Evolutionary conservation across 2,113 vertebrate species (phyloP), one percentile per base, ranked within the genome.

Genomic region (Hyaena hyaena): DNA sequence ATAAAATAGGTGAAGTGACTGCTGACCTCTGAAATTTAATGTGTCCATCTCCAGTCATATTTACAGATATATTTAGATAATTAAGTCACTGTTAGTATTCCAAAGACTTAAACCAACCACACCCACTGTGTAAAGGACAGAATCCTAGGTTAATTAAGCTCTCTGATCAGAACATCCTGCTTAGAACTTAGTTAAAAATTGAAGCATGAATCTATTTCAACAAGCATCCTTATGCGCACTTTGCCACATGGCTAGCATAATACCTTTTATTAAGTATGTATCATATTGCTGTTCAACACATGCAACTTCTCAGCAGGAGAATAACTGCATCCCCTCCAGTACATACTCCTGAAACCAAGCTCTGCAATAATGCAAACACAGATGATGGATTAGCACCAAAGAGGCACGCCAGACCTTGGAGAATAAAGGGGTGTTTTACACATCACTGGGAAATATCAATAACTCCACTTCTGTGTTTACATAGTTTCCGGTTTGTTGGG

Each of bases 131-230:
- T 63, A 89, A 83, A 97, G 82, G 91, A 79, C 43, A 73, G 33
- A 83, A 87, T 66, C 81, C 61, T 82, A 96, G 84, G 92, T 97
- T 95, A 98, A 96, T 97, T 88, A 97, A 92, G 81, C 55, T 74
- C 84, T 94, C 48, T 50, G 95, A 76, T 89, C 95, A 33, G 28
- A 94, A 17, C n/a, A 89, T 85, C 96, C 93, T 88, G 68, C 61
- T 39, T 76, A 55, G 81, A 90, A 88, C 63, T 89, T 55, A 95
- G 77, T 94, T 88, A 95, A 90, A 96, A 96, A 97, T 58, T 88
- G 94, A 95, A 95, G 95, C 93, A 90, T 80, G 90, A 95, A 43
- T 82, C 45, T 83, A 6, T 68, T 97, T 58, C 79, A 96, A 88
- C 68, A 90, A 93, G 48, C 23, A 71, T 10, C 2, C 2, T 53